A percentile compares a stretch with the other conserved stretches of the same genome.
These are phyloP conservation scores for Crossoptilon crossoptilon DNA, from an alignment of 2,797 vertebrate species.

Conservation along the genomic window DNA sequence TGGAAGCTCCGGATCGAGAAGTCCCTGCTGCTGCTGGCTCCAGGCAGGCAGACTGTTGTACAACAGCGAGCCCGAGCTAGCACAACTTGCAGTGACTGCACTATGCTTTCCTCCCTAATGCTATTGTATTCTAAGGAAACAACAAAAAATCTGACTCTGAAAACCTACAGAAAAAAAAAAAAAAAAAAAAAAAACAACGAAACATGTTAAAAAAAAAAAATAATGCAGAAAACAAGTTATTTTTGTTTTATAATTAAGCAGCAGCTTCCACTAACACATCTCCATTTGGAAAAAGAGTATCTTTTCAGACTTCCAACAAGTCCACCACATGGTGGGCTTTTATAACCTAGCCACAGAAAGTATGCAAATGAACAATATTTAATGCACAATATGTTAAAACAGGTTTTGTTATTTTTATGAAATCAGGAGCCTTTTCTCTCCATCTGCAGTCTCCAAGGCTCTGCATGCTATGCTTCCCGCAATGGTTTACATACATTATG, in stretches of 20 bases:
- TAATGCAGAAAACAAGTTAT: not conserved
- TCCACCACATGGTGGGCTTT: conserved; percentile 73
- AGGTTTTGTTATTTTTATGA: conserved; percentile 71
- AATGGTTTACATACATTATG: conserved; percentile 67
- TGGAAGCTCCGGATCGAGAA: conserved; percentile 4
- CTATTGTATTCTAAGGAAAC: not conserved
- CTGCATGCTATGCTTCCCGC: conserved; percentile 1
- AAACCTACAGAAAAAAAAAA: not conserved
- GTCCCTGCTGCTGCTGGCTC: conserved; percentile 12
- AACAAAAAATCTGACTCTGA: not conserved
- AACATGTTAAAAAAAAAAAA: not conserved
- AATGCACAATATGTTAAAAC: conserved; percentile 71
- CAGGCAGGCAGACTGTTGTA: conserved; percentile 43
- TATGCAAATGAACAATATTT: conserved; percentile 75
- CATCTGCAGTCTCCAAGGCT: conserved; percentile 69
- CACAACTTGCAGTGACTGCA: not conserved
- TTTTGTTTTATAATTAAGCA: conserved; percentile 70
- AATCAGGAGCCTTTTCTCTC: conserved; percentile 74
- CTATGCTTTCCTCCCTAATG: conserved; percentile 2
- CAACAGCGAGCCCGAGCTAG: not conserved
- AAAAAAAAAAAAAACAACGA: not conserved
- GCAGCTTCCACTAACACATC: conserved; percentile 65
- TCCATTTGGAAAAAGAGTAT: conserved; percentile 61
- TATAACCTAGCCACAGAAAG: conserved; percentile 57
- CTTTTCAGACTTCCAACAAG: conserved; percentile 61